A percentile compares a stretch with the other conserved stretches of the same genome.
These are phyloP conservation scores for Myotis brandtii DNA, from an alignment of 2,113 vertebrate genomes.

Conservation along the genomic window DNA sequence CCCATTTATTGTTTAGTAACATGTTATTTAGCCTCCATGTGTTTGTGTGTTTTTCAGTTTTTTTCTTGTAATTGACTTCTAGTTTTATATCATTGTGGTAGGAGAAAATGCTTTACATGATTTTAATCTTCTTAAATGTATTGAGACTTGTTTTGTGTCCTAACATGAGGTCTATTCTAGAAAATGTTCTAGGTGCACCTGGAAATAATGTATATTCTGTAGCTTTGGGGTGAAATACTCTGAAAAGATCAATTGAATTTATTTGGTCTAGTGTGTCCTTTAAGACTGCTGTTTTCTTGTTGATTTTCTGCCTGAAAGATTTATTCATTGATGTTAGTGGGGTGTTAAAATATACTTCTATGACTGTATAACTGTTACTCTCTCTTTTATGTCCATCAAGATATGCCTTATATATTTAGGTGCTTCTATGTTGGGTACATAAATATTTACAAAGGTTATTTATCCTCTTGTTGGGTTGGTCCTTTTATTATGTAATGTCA, in stretches of 20 bases:
- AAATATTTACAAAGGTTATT: neutral
- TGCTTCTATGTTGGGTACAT: neutral
- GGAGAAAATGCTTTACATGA: neutral
- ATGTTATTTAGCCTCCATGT: neutral
- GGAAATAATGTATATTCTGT: neutral
- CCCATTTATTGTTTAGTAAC: neutral
- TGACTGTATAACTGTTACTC: neutral
- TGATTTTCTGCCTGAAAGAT: neutral
- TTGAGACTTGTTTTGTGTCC: neutral
- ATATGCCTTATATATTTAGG: neutral
- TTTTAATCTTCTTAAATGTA: neutral
- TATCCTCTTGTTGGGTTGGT: neutral
- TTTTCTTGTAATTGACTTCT: neutral
- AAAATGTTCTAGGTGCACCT: neutral
- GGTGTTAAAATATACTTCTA: neutral
- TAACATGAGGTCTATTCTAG: neutral
- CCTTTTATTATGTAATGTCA: neutral
- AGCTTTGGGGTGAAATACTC: neutral
- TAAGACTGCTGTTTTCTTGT: neutral
- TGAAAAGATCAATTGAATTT: neutral
- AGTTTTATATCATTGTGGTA: neutral
- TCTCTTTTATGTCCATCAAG: neutral
- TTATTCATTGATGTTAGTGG: neutral
- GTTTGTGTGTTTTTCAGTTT: neutral
- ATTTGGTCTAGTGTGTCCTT: neutral